Base-by-base conservation (phyloP, 2,888 invertebrate genomes). In the Xestia xanthographa region DNA sequence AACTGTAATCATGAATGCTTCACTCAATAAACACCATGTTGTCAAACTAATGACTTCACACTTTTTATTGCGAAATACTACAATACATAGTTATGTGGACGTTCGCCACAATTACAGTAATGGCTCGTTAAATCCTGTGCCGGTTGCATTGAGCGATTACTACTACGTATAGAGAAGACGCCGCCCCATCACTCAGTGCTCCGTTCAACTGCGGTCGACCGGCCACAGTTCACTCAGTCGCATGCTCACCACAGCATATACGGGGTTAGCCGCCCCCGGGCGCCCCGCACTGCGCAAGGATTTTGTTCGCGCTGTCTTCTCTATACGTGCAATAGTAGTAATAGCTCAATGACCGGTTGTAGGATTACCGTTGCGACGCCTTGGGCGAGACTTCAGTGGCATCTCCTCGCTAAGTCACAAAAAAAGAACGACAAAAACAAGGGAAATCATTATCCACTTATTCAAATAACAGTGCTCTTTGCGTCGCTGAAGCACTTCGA, bases 111-210 rank as follows among this genome's bases (percentile, higher is more conserved):
- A 81, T 77, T 56, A 53, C 69, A 70, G 75, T 86, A 80, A 86
- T 83, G 74, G 78, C 78, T 85, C 62, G 76, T 85, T 86, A 85
- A 73, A 83, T 63, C 63, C n/a, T 26, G 6, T 26, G 14, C 43
- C 41, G 14, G 41, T n/a, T 63, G n/a, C 34, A 34, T 34, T 34
- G 34, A 34, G 34, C 34, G 1, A 34, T 34, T 34, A 34, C 34
- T 34, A 34, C 34, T 34, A 34, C 34, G 34, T 34, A 34, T 34
- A 34, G 34, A 34, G 34, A 34, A 34, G 34, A 34, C 34, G 34
- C 34, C 34, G 34, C 34, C 34, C 3, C 34, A 34, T 34, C 34
- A 34, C 34, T 34, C 34, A 34, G 34, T 34, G 34, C 34, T 34
- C 34, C 34, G 34, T 34, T 34, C 34, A 34, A 34, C 34, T 34